Base-by-base conservation (phyloP, 2,797 vertebrate genomes). In the Acomys russatus region DNA sequence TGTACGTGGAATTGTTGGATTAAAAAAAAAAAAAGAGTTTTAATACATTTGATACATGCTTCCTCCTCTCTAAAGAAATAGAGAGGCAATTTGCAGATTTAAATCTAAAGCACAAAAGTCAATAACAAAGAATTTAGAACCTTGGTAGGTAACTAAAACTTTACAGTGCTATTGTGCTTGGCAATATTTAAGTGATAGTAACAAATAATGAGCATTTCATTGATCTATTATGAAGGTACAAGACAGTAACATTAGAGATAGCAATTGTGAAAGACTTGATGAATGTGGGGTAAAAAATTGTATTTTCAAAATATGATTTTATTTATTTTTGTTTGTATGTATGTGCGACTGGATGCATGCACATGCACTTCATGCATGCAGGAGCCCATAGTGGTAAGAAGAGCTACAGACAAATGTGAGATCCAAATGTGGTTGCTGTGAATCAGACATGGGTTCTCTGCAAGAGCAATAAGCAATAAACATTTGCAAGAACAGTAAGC, bases 81-180 rank as follows among this genome's bases (percentile, higher is more conserved):
- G 35, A 74, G 22, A 38, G 66, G 49, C 0, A 76, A 61, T 51
- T 33, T 92, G 20, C 28, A 79, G n/a, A 91, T 71, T 74, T n/a
- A 93, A 92, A 77, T 70, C 25, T 25, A 64, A 96, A 84, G 59
- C 17, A 73, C 5, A 49, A 51, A 85, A 84, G 35, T 68, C 38
- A 91, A 68, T n/a, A 30, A 64, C 9, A 88, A 49, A n/a, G 8
- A 92, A 28, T 78, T 0, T n/a, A 76, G 82, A 4, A 56, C 3
- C 7, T 70, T 71, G 15, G 61, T 0, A 22, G 18, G 61, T 76
- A 14, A 77, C 78, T 76, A 73, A 84, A 94, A 88, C 8, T 25
- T 78, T 87, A 71, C 64, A 61, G 77, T 25, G 82, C 17, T 14
- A 83, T 71, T 79, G 12, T 51, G 7, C 20, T 70, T 51, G 68